Evolutionary conservation across 2,888 invertebrate species (phyloP).

Genomic region (Willowsia nigromaculata): DNA sequence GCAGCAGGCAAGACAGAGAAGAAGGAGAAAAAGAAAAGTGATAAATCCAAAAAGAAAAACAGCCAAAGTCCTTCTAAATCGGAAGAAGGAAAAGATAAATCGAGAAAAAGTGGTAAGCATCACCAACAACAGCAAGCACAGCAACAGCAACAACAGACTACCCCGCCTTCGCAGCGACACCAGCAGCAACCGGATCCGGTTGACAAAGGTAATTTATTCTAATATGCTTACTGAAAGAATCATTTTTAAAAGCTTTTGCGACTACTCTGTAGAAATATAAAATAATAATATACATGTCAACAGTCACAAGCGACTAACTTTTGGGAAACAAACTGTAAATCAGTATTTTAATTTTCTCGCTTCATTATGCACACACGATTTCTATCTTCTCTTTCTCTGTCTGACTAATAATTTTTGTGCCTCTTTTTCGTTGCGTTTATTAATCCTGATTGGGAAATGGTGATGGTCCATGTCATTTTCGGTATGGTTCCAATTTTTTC

Average conservation of each 20-base stretch:
- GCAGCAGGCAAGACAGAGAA: conserved; percentile 55
- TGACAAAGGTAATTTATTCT: conserved; percentile 61
- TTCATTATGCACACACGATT: conserved; percentile 21
- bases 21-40: conserved; percentile 68
- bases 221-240: conserved; percentile 13
- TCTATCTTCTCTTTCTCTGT: not conserved
- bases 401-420: conserved; percentile 23
- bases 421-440: conserved; percentile 43
- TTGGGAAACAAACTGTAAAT: not conserved
- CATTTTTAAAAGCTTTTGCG: not conserved
- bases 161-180: not conserved
- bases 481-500: conserved; percentile 61
- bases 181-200: conserved; percentile 42
- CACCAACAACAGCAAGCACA: conserved; percentile 42
- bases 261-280: not conserved
- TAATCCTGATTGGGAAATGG: conserved; percentile 58
- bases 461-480: conserved; percentile 62
- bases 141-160: conserved; percentile 39
- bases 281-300: conserved; percentile 4
- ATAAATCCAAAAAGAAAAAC: conserved; percentile 62
- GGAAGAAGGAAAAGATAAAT: conserved; percentile 59
- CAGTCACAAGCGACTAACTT: not conserved
- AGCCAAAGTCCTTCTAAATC: conserved; percentile 50
- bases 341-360: conserved; percentile 10
- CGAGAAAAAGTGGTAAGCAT: conserved; percentile 60